Conservation (phyloP, 2,888 invertebrate genomes). For the Hemistola chrysoprasaria region DNA sequence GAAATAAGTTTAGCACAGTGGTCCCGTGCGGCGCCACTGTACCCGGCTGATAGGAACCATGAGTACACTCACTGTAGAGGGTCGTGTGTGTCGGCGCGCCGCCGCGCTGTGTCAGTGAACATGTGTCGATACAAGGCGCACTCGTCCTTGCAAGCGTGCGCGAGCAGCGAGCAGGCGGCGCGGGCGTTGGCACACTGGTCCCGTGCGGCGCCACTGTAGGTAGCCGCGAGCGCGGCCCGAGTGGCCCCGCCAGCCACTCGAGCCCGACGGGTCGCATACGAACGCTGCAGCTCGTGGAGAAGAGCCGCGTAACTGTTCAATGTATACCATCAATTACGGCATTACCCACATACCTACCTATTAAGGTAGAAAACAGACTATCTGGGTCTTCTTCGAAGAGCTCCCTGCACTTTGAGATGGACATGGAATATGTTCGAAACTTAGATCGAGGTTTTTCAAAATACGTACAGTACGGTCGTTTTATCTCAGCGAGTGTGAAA, state of each 20-base stretch:
- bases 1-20: too few relatives aligned
- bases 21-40: too few relatives aligned
- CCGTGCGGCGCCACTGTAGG: slow-evolving; percentile 85
- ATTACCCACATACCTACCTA: too few relatives aligned
- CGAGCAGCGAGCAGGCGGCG: slow-evolving; percentile 93
- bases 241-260: slow-evolving; percentile 87
- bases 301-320: slow-evolving; percentile 84
- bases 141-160: slow-evolving; percentile 97
- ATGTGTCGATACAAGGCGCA: slow-evolving; percentile 95
- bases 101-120: slow-evolving; percentile 87
- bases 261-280: slow-evolving; percentile 89
- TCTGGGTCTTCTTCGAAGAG: too few relatives aligned
- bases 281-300: slow-evolving; percentile 90
- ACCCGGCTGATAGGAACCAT: too few relatives aligned
- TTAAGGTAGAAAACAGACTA: too few relatives aligned
- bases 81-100: slow-evolving; percentile 83
- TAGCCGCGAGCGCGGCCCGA: slow-evolving; percentile 86
- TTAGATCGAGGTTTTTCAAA: too few relatives aligned
- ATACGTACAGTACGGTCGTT: too few relatives aligned
- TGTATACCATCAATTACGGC: too few relatives aligned
- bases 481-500: too few relatives aligned
- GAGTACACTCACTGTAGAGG: slow-evolving; percentile 85
- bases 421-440: too few relatives aligned
- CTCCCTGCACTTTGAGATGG: too few relatives aligned
- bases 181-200: slow-evolving; percentile 91